These are phyloP conservation scores for Oreochromis niloticus DNA, from an alignment of 2,113 vertebrate genomes.

Conservation along the genomic window DNA sequence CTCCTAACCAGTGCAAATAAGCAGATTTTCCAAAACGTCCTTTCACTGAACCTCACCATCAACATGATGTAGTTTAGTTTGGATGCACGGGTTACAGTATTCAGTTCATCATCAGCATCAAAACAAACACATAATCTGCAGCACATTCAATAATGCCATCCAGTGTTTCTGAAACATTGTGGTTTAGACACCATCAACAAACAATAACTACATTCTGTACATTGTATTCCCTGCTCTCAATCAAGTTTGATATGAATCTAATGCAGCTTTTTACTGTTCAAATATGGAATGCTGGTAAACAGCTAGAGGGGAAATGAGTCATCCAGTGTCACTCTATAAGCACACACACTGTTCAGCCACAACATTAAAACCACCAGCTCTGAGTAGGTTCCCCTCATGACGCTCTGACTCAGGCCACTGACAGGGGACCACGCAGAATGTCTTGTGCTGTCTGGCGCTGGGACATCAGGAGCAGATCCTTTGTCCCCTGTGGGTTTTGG, in stretches of 20 bases:
- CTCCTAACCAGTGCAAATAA: background rate
- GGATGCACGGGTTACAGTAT: conserved; percentile 22
- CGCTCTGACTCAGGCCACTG: background rate
- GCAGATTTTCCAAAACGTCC: background rate
- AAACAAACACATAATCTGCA: conserved; percentile 11
- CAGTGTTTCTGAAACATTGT: conserved; percentile 59
- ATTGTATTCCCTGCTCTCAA: conserved; percentile 44
- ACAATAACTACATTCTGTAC: conserved; percentile 27
- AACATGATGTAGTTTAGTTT: background rate
- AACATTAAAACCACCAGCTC: background rate
- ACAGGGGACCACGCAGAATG: background rate
- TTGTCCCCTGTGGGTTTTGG: background rate
- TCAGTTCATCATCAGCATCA: conserved; percentile 11
- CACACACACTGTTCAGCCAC: background rate
- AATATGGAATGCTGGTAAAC: conserved; percentile 35
- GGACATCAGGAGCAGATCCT: background rate
- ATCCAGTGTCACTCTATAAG: conserved; percentile 55
- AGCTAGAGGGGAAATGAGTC: background rate
- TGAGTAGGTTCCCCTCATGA: background rate
- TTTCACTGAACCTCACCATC: background rate
- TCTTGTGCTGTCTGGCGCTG: background rate
- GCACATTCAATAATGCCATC: conserved; percentile 62
- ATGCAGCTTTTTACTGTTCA: conserved; percentile 29
- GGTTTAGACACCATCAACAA: background rate
- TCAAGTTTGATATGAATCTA: conserved; percentile 15